These are phyloP conservation scores for Lerista edwardsae DNA, from an alignment of 2,797 vertebrate species.

Conservation along the genomic window DNA sequence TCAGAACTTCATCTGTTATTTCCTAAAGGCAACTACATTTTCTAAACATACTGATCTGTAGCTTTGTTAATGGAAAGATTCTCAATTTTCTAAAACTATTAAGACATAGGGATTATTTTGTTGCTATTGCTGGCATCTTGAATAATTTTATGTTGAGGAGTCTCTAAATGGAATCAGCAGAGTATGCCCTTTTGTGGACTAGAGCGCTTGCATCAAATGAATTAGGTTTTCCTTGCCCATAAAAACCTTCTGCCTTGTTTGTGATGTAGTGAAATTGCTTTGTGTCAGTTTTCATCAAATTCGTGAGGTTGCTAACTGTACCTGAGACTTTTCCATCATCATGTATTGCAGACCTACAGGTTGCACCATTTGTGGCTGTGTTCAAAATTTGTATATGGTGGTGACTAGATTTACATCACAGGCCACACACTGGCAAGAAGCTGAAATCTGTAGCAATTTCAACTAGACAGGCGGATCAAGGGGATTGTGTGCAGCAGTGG, in stretches of 20 bases:
- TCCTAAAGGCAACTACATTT: neutral
- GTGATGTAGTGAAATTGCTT: neutral
- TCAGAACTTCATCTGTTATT: neutral
- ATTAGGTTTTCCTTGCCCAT: no score
- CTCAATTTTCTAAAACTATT: neutral
- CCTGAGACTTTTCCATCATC: neutral
- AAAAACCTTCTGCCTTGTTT: neutral
- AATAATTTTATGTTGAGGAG: neutral
- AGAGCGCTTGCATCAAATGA: no score
- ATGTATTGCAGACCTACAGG: neutral
- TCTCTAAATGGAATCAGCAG: neutral
- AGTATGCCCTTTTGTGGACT: no score
- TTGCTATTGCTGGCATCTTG: rapidly evolving
- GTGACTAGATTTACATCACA: neutral
- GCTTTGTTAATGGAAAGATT: conserved; percentile 8
- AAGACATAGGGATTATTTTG: neutral
- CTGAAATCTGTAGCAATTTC: neutral
- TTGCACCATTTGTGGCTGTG: neutral
- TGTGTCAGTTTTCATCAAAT: neutral
- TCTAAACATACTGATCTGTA: neutral
- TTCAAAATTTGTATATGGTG: neutral
- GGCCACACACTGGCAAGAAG: neutral
- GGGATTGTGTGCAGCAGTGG: no score
- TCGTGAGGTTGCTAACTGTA: neutral
- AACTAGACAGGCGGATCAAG: neutral